Conservation (phyloP, 2,888 invertebrate species). For the Glyphotaelius pellucidus region DNA sequence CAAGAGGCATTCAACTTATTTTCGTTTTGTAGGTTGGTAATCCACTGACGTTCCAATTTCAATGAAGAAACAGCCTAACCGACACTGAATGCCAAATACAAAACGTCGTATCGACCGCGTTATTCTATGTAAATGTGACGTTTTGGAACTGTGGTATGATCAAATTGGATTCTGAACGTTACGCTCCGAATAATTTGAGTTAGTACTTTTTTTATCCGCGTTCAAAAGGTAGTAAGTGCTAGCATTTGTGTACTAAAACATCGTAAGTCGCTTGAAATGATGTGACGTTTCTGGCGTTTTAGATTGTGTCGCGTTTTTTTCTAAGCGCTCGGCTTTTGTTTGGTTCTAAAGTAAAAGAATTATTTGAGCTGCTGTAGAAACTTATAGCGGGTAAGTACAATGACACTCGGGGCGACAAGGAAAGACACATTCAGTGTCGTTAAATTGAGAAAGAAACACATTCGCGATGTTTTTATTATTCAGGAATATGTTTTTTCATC, state of each 20-base stretch:
- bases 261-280: background rate
- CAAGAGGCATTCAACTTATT: conserved; percentile 62
- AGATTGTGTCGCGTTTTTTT: conserved; percentile 11
- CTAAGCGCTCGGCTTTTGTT: background rate
- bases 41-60: conserved; percentile 38
- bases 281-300: background rate
- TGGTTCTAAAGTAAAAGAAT: conserved; percentile 6
- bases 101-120: conserved; percentile 27
- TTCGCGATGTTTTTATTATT: background rate
- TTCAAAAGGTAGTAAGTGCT: conserved; percentile 38
- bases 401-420: conserved; percentile 35
- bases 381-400: conserved; percentile 6
- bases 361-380: background rate
- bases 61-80: conserved; percentile 1
- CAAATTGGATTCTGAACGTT: background rate
- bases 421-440: background rate
- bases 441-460: conserved; percentile 26
- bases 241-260: background rate
- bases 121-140: background rate
- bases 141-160: background rate
- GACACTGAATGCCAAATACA: background rate
- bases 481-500: background rate
- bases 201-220: conserved; percentile 36
- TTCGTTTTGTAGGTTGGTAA: conserved; percentile 61
- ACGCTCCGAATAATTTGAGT: conserved; percentile 37